Evolutionary conservation across 2,113 vertebrate species (phyloP).

Genomic region (Neotragus moschatus): DNA sequence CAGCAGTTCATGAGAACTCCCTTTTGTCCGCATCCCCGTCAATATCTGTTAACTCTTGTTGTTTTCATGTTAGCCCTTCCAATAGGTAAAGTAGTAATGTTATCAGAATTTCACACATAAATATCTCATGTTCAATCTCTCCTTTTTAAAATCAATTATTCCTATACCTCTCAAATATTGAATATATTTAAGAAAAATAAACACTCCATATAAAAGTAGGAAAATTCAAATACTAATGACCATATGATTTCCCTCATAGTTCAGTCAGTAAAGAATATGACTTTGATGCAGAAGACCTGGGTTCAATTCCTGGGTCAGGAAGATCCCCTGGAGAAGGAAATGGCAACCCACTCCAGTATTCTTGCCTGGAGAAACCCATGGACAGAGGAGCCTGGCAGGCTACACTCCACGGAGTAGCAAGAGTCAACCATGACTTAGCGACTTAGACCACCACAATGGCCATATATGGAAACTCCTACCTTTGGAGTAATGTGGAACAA

Average conservation of each 20-base stretch:
- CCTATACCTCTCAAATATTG: neutral
- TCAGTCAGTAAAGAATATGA: neutral
- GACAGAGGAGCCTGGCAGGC: neutral
- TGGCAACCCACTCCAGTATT: neutral
- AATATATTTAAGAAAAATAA: neutral
- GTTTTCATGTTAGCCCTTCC: neutral
- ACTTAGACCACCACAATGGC: neutral
- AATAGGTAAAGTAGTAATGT: neutral
- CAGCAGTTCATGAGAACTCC: neutral
- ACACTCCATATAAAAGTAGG: neutral
- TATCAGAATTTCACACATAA: neutral
- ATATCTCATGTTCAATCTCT: neutral
- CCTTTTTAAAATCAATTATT: neutral
- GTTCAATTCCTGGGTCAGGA: neutral
- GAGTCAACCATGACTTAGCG: neutral
- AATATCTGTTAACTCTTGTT: neutral
- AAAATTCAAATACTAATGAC: neutral
- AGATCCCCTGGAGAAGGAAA: neutral
- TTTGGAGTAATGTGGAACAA: rapidly evolving
- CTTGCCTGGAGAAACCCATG: neutral
- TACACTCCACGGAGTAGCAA: neutral
- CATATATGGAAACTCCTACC: too few species aligned
- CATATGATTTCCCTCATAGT: neutral
- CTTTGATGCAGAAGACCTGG: neutral
- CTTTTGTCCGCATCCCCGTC: neutral